These are phyloP conservation scores for Potamilus streckersoni DNA, from an alignment of 1,140 invertebrate genomes.

Conservation along the genomic window DNA sequence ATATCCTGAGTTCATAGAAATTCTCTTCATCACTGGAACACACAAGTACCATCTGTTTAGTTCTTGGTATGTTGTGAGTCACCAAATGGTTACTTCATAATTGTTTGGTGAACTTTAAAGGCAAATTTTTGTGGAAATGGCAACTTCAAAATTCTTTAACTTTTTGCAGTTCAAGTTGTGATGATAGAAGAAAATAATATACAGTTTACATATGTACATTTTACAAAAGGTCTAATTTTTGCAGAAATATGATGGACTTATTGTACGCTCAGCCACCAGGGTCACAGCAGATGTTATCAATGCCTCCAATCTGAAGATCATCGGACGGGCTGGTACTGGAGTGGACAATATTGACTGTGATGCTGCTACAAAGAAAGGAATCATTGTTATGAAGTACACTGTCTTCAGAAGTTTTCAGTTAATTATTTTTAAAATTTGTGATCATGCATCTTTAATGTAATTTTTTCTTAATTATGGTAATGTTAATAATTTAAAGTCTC, in stretches of 20 bases:
- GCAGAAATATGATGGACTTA: constrained; percentile 86
- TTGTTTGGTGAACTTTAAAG: too few relatives aligned
- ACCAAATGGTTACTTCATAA: too few relatives aligned
- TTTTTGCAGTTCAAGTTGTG: too few relatives aligned
- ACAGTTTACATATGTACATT: too few relatives aligned
- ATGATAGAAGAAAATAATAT: too few relatives aligned
- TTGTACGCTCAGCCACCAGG: constrained; percentile 96
- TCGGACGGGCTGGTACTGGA: constrained; percentile 95
- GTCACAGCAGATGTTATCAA: constrained; percentile 91
- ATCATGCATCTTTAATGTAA: not conserved
- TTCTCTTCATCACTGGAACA: too few relatives aligned
- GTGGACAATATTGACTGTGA: constrained; percentile 97
- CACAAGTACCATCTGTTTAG: too few relatives aligned
- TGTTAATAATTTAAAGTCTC: not conserved
- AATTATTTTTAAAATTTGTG: not conserved
- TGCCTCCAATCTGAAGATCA: constrained; percentile 78
- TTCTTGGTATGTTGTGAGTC: too few relatives aligned
- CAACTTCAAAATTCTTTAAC: too few relatives aligned
- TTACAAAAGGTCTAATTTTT: not conserved
- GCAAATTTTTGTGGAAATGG: too few relatives aligned
- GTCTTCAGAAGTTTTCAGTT: not conserved
- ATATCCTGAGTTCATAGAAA: too few relatives aligned
- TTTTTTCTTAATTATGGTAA: not conserved
- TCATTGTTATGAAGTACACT: constrained; percentile 94
- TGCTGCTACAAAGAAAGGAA: constrained; percentile 85